phyloP scores from a whole-genome alignment of 1,140 invertebrate genomes.

The Notospermus geniculatus region DNA sequence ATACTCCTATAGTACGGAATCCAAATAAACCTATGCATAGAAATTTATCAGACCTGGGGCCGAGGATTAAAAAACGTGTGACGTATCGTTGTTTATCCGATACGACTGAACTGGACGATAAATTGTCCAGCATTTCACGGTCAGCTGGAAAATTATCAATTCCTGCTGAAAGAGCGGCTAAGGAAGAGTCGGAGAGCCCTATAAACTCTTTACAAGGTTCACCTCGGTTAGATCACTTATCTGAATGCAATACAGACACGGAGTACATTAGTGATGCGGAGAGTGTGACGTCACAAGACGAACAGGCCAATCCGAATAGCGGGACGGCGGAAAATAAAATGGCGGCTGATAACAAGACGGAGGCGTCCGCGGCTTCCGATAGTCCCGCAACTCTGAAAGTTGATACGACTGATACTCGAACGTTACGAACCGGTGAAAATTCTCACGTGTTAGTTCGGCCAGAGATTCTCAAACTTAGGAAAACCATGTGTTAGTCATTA shows the following conservation, averaged over 20 bases:
- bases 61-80: constrained; percentile 78
- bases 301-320: not conserved
- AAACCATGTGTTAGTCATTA: not conserved
- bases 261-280: constrained; percentile 4
- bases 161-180: not conserved
- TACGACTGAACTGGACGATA: constrained; percentile 20
- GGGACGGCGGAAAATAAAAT: not conserved
- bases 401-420: not conserved
- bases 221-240: not conserved
- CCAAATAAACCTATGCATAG: constrained; percentile 67
- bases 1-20: constrained; percentile 65
- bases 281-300: not conserved
- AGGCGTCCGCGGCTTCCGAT: not conserved
- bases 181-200: not conserved
- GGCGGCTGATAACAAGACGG: not conserved
- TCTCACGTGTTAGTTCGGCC: not conserved
- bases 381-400: not conserved
- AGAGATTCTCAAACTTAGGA: constrained; percentile 1
- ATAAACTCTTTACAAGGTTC: not conserved
- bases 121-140: constrained; percentile 2
- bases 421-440: not conserved
- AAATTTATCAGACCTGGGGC: constrained; percentile 76
- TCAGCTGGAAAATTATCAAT: not conserved
- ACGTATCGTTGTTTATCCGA: constrained; percentile 56
- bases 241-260: constrained; percentile 7